A percentile compares a stretch with the other conserved stretches of the same genome.
Conservation (phyloP, 2,113 vertebrate species). For the Pseudorhombus dupliciocellatus region DNA sequence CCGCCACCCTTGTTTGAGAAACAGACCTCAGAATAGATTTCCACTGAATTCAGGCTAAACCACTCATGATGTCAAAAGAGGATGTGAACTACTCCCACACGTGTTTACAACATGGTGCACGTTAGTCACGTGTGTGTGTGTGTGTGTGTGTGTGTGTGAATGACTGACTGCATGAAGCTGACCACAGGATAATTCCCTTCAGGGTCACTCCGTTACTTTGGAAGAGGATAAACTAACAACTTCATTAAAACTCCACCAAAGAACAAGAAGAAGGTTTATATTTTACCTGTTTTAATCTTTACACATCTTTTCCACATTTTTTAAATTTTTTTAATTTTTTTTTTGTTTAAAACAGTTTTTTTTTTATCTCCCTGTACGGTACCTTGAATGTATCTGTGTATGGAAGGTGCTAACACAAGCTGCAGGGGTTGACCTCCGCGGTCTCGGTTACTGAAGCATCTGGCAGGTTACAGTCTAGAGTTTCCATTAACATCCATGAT, state of each 20-base stretch:
- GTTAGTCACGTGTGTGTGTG: not conserved
- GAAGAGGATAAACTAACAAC: slow-evolving; percentile 1
- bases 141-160: not conserved
- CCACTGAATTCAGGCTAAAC: slow-evolving; percentile 56
- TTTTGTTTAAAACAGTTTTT: too few relatives aligned
- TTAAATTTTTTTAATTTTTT: too few relatives aligned
- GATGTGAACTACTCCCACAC: slow-evolving; percentile 48
- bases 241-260: not conserved
- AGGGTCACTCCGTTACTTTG: not conserved
- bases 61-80: slow-evolving; percentile 64
- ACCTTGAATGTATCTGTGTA: too few relatives aligned
- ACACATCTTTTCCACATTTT: too few relatives aligned
- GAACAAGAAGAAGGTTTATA: too few relatives aligned
- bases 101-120: not conserved
- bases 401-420: not conserved
- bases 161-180: slow-evolving; percentile 1
- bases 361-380: too few relatives aligned
- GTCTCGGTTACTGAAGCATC: slow-evolving; percentile 64
- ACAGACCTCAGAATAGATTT: slow-evolving; percentile 58
- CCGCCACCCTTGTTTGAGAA: slow-evolving; percentile 53
- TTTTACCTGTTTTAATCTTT: too few relatives aligned
- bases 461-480: slow-evolving; percentile 48
- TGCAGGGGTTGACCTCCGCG: slow-evolving; percentile 11
- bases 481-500: slow-evolving; percentile 53
- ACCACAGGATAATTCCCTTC: not conserved